These are phyloP conservation scores for Megalonaias nervosa DNA, from an alignment of 1,140 invertebrate genomes.

Conservation along the genomic window DNA sequence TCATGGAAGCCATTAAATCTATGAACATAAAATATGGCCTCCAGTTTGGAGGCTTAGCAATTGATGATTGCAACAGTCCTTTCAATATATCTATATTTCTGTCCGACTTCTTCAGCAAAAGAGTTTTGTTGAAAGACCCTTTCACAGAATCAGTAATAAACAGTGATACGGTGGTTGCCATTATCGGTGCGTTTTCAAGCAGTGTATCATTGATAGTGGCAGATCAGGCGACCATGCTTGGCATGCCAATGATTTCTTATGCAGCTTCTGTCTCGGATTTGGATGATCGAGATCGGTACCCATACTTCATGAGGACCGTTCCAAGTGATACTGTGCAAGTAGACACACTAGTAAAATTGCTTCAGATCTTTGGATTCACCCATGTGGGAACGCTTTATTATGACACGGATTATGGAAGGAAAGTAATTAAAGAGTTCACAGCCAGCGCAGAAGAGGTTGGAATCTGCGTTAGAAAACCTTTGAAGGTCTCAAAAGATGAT, in stretches of 20 bases:
- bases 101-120: constrained; percentile 42
- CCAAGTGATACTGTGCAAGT: constrained; percentile 53
- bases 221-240: constrained; percentile 40
- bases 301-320: constrained; percentile 52
- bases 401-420: constrained; percentile 50
- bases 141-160: constrained; percentile 33
- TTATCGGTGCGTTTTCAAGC: constrained; percentile 53
- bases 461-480: constrained; percentile 75
- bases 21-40: constrained; percentile 9
- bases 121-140: constrained; percentile 24
- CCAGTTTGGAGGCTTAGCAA: constrained; percentile 49
- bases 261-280: constrained; percentile 47
- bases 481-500: constrained; percentile 67
- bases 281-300: constrained; percentile 47
- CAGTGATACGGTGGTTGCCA: constrained; percentile 42
- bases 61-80: constrained; percentile 57
- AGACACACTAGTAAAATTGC: constrained; percentile 38
- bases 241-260: constrained; percentile 51
- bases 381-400: constrained; percentile 47
- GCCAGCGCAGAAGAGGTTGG: constrained; percentile 25
- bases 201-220: constrained; percentile 43
- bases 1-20: constrained; percentile 34
- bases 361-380: constrained; percentile 35
- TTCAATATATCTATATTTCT: constrained; percentile 44
- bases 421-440: constrained; percentile 33